Base-by-base conservation (phyloP, 1,140 invertebrate species). In the Vollenhovia emeryi region DNA sequence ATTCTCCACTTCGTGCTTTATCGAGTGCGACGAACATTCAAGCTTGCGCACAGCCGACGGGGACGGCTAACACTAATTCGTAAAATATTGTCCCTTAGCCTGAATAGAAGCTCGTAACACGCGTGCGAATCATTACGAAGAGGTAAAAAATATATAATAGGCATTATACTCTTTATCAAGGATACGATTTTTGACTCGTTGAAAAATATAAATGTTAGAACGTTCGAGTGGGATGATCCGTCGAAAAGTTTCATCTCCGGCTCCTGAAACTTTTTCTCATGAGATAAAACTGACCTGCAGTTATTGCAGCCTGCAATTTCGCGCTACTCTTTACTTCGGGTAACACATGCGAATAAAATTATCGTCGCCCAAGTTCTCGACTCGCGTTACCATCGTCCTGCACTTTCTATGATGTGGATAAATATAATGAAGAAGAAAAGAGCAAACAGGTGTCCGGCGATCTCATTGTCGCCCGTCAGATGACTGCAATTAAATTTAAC, bases 381-480 rank as follows among this genome's bases (percentile, higher is more conserved):
- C 2, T 69, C 18, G 76, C 33, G 21, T 8, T 40, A 30, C 21
- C 36, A 24, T 60, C 55, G 30, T 27, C 27, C n/a, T 24, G n/a
- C 40, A 24, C n/a, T 82, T 40, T 33, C 36, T 24, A 21, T 5
- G 36, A 45, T 40, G 13, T 24, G 48, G 45, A 80, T 55, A 80
- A 76, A 87, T 62, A 50, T 80, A 45, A 76, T 55, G 33, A 59
- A 71, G 30, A 85, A 89, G 85, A 85, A 91, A 82, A 90, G 88
- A 92, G 92, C 92, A 92, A 92, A 93, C 92, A 93, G 92, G 92
- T 93, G 92, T 92, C 87, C 84, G 87, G 89, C 87, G 78, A 71
- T 85, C 85, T 89, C 83, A 85, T 85, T 64, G 76, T 71, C 66
- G 62, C 59, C 76, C 85, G 78, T 87, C 90, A 87, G 84, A 91